Evolutionary conservation across 1,140 invertebrate genomes (phyloP).

Genomic region (Pogonomyrmex barbatus): DNA sequence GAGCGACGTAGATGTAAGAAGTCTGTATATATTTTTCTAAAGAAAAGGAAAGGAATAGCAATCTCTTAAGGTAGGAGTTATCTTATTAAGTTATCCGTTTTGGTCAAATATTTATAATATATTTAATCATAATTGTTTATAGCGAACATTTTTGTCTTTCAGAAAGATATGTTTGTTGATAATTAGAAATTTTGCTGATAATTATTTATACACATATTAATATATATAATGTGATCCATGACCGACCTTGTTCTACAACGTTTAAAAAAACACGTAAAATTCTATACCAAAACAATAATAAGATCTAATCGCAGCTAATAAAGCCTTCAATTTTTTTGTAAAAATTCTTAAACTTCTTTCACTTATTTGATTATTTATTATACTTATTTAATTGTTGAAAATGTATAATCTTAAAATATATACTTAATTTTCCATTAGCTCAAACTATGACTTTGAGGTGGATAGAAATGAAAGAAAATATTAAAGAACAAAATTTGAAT

Average conservation of each 20-base stretch:
- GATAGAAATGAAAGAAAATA: not conserved
- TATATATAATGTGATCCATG: not conserved
- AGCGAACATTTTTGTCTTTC: slow-evolving; percentile 32
- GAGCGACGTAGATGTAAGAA: slow-evolving; percentile 6
- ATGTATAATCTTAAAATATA: not conserved
- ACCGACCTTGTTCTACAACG: not conserved
- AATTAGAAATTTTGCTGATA: slow-evolving; percentile 9
- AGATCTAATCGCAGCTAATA: not conserved
- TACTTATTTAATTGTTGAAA: slow-evolving; percentile 6
- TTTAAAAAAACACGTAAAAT: not conserved
- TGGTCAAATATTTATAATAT: not conserved
- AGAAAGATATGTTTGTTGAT: slow-evolving; percentile 16
- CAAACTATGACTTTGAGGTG: not conserved
- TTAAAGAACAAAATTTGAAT: not conserved
- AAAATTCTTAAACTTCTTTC: not conserved
- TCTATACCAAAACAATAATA: not conserved
- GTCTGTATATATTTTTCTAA: slow-evolving; percentile 52
- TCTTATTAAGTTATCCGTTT: slow-evolving; percentile 35
- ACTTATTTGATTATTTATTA: slow-evolving; percentile 28
- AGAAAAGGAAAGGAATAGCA: slow-evolving; percentile 13
- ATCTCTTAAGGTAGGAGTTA: slow-evolving; percentile 60
- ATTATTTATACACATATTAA: slow-evolving; percentile 28
- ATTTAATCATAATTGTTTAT: not conserved
- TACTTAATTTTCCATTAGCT: not conserved
- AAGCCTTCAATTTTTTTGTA: not conserved